Conservation (phyloP, 2,888 invertebrate genomes). For the Neoitamus cyanurus region DNA sequence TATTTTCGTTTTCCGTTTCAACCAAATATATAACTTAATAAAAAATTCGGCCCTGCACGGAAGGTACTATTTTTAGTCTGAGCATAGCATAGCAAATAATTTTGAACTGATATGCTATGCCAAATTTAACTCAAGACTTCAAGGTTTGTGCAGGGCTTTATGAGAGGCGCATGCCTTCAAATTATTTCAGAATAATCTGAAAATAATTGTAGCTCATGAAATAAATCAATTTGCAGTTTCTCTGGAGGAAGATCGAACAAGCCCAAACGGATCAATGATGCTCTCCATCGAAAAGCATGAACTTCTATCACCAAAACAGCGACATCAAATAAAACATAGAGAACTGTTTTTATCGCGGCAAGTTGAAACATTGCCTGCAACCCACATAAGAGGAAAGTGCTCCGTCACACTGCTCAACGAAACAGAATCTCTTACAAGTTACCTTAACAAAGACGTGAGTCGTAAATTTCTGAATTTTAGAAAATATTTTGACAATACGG, state of each 20-base stretch:
- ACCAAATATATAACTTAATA: neutral
- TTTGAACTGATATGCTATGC: too few species aligned
- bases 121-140: too few species aligned
- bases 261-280: conserved; percentile 58
- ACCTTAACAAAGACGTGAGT: conserved; percentile 94
- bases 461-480: conserved; percentile 36
- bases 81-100: neutral
- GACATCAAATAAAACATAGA: conserved; percentile 96
- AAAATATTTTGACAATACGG: conserved; percentile 49
- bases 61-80: neutral
- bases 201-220: neutral
- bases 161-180: neutral
- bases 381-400: conserved; percentile 99
- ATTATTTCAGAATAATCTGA: too few species aligned
- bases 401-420: conserved; percentile 98
- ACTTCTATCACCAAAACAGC: conserved; percentile 84
- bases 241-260: conserved; percentile 74
- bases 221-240: conserved; percentile 68
- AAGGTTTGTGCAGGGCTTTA: too few species aligned
- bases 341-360: conserved; percentile 97
- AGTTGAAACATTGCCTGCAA: conserved; percentile 98
- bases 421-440: conserved; percentile 95
- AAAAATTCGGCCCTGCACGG: conserved; percentile 41
- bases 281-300: conserved; percentile 68
- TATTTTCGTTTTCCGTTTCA: neutral